Conservation (phyloP, 2,888 invertebrate genomes). For the Abscondita cerata region DNA sequence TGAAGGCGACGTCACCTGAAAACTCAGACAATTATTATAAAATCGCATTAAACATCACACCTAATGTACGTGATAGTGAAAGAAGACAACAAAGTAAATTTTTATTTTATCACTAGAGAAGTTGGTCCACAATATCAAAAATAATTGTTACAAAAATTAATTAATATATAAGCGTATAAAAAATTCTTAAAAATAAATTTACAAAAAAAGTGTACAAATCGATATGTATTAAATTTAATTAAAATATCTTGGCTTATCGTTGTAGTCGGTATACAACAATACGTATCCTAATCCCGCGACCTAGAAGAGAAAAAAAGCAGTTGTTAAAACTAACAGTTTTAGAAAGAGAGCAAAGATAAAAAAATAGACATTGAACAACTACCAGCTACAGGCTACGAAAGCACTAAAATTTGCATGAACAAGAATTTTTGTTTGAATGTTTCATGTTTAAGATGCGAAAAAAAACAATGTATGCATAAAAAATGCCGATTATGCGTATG, state of each 20-base stretch:
- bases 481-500: no score
- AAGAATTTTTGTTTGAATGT: no score
- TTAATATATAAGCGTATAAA: constrained; percentile 23
- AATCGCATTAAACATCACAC: background rate
- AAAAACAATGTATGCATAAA: no score
- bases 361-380: constrained; percentile 18
- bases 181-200: constrained; percentile 23
- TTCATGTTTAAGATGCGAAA: no score
- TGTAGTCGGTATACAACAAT: constrained; percentile 52
- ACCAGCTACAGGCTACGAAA: constrained; percentile 3
- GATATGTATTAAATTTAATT: constrained; percentile 41
- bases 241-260: constrained; percentile 55
- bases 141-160: constrained; percentile 23
- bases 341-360: constrained; percentile 27
- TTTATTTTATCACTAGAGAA: constrained; percentile 24
- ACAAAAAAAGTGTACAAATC: constrained; percentile 18
- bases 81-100: constrained; percentile 10
- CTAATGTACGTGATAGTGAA: constrained; percentile 6
- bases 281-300: constrained; percentile 54
- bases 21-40: constrained; percentile 36
- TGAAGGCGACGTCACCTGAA: constrained; percentile 62
- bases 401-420: no score
- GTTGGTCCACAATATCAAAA: constrained; percentile 32
- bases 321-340: constrained; percentile 35
- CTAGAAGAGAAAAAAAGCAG: constrained; percentile 47